Percentiles rank a stretch among this genome's conserved stretches.
phyloP scores from a whole-genome alignment of 2,113 vertebrate genomes.

The Trichechus manatus region DNA sequence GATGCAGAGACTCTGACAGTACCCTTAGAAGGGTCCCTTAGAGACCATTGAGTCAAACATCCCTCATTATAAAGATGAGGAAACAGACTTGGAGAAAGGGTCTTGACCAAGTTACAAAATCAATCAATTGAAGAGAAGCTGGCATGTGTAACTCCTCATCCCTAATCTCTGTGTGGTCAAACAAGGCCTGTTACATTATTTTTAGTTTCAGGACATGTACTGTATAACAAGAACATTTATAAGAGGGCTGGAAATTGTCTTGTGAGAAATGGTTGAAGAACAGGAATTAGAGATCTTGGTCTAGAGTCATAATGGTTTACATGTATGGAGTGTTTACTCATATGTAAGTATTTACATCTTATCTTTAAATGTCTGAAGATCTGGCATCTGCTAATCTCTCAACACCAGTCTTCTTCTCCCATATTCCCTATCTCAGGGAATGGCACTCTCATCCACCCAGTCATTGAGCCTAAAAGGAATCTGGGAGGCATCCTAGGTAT shows the following conservation, averaged over 20 bases:
- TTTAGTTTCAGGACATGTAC: background rate
- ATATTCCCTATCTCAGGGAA: background rate
- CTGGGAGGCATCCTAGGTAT: background rate
- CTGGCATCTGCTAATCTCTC: background rate
- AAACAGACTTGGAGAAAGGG: conserved; percentile 1
- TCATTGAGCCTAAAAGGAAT: conserved; percentile 36
- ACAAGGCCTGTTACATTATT: conserved; percentile 31
- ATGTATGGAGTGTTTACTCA: background rate
- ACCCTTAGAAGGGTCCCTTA: conserved; percentile 38
- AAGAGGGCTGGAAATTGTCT: conserved; percentile 40
- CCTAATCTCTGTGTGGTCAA: background rate
- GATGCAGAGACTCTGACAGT: conserved; percentile 24
- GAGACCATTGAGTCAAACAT: background rate
- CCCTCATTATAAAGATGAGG: conserved; percentile 13
- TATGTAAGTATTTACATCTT: background rate
- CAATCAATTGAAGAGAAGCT: conserved; percentile 5
- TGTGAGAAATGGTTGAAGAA: conserved; percentile 42
- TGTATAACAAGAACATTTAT: conserved; percentile 41
- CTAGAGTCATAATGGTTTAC: background rate
- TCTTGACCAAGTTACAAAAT: conserved; percentile 49
- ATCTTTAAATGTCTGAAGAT: conserved; percentile 32
- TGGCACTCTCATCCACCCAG: background rate
- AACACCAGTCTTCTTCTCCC: background rate
- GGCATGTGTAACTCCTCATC: background rate
- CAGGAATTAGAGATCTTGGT: background rate